Base-by-base conservation (phyloP, 1,140 invertebrate species). In the Paraescarpia echinospica region DNA sequence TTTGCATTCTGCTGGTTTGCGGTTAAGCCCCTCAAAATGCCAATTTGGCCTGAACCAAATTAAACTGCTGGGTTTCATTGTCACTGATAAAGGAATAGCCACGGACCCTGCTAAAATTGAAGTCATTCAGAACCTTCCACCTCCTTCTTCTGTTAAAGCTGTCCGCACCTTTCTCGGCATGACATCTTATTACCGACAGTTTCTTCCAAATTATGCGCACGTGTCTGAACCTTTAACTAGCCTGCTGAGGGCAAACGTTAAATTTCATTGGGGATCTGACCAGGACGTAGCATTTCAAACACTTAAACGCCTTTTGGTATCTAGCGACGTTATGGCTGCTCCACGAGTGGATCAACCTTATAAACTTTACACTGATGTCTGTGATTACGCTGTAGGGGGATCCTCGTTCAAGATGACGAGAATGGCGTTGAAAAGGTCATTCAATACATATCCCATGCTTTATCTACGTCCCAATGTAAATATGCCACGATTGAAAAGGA, bases 11-110 rank as follows among this genome's bases (percentile, higher is more conserved):
- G 95, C 96, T 1, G 95, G 95, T 34, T 93, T 97, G 1, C 96
- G 96, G 34, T 94, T 97, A 1, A 97, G 96, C 59, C 93, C 96
- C 0, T 93, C 94, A 92, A 96, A 96, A 94, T 96, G 94, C 35
- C 41, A 41, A 27, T 59, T 93, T 41, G n/a, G 51, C 59, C 92
- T 95, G 91, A 92, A 91, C 31, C 93, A 95, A 91, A 90, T 96
- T 6, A 93, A 93, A 48, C 96, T 96, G 93, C 93, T 96, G 35
- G 96, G 96, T 1, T 95, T 95, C 93, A 35, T 34, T 5, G 92
- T 94, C 35, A 91, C 41, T 31, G 51, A 34, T 9, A 59, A 93
- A 89, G 94, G 93, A n/a, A 89, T 94, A 6, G 33, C 33, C 77
- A 90, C 91, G 8, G 93, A 94, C 41, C 92, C 93, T 22, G 34